A percentile compares a stretch with the other conserved stretches of the same genome.
These are phyloP conservation scores for Acrobasis repandana DNA, from an alignment of 2,888 invertebrate genomes.

Conservation along the genomic window DNA sequence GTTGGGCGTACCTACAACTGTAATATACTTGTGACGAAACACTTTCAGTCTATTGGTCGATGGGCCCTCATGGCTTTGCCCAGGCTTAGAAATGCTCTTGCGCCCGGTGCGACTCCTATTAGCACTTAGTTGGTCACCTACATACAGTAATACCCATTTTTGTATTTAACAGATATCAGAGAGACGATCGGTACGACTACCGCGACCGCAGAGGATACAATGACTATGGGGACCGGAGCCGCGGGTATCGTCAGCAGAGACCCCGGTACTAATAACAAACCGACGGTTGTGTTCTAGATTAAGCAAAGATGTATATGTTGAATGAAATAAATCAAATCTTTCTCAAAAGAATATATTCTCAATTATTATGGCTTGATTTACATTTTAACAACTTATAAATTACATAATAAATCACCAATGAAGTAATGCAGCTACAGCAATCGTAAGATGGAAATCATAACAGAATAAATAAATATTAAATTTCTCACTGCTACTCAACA, in stretches of 20 bases:
- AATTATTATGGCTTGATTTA: conserved; percentile 83
- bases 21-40: too few relatives aligned
- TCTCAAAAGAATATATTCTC: conserved; percentile 82
- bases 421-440: conserved; percentile 78
- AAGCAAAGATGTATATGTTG: conserved; percentile 22
- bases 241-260: conserved; percentile 38
- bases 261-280: conserved; percentile 40
- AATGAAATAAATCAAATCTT: conserved; percentile 48
- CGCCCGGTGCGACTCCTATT: too few relatives aligned
- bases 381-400: conserved; percentile 82
- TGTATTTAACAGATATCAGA: not conserved
- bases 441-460: conserved; percentile 69
- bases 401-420: conserved; percentile 79
- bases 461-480: conserved; percentile 77
- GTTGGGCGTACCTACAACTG: too few relatives aligned
- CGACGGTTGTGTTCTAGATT: conserved; percentile 22
- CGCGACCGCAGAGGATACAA: conserved; percentile 32
- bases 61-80: too few relatives aligned
- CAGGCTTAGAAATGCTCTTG: too few relatives aligned
- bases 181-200: conserved; percentile 33
- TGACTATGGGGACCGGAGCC: conserved; percentile 34
- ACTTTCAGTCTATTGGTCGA: too few relatives aligned
- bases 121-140: too few relatives aligned
- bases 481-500: conserved; percentile 80
- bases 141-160: too few relatives aligned